Evolutionary conservation across 2,888 invertebrate species (phyloP).

Genomic region (Drosophila setosimentum): DNA sequence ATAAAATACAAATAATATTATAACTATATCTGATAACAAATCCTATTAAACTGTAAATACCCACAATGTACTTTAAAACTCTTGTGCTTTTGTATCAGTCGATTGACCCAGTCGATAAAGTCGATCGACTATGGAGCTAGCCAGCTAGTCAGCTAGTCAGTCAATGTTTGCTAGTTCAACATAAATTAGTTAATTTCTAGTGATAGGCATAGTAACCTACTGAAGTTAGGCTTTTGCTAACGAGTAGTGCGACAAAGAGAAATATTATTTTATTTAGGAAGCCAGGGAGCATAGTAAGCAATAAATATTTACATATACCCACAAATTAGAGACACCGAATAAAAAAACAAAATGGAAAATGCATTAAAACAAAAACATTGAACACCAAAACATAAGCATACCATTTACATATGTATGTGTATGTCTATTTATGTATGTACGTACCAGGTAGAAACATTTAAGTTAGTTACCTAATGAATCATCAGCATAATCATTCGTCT

Average conservation of each 20-base stretch:
- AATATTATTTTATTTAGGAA: slow-evolving; percentile 56
- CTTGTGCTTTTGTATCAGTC: slow-evolving; percentile 62
- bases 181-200: slow-evolving; percentile 42
- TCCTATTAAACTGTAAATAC: slow-evolving; percentile 72
- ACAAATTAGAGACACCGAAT: slow-evolving; percentile 46
- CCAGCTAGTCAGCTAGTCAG: slow-evolving; percentile 27
- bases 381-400: slow-evolving; percentile 35
- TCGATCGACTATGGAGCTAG: slow-evolving; percentile 23
- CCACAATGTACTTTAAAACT: slow-evolving; percentile 58
- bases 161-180: slow-evolving; percentile 59
- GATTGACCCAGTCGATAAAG: slow-evolving; percentile 10
- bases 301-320: slow-evolving; percentile 50
- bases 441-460: slow-evolving; percentile 42
- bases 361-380: slow-evolving; percentile 9
- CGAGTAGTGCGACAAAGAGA: slow-evolving; percentile 37
- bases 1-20: slow-evolving; percentile 32
- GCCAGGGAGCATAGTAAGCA: slow-evolving; percentile 70
- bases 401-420: slow-evolving; percentile 21
- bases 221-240: slow-evolving; percentile 51
- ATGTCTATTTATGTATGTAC: slow-evolving; percentile 22
- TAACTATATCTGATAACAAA: slow-evolving; percentile 43
- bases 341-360: slow-evolving; percentile 2
- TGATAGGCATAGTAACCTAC: slow-evolving; percentile 45
- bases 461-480: slow-evolving; percentile 54
- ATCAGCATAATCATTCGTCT: slow-evolving; percentile 72